phyloP scores from a whole-genome alignment of 2,113 vertebrate genomes.

The Sterna hirundo region DNA sequence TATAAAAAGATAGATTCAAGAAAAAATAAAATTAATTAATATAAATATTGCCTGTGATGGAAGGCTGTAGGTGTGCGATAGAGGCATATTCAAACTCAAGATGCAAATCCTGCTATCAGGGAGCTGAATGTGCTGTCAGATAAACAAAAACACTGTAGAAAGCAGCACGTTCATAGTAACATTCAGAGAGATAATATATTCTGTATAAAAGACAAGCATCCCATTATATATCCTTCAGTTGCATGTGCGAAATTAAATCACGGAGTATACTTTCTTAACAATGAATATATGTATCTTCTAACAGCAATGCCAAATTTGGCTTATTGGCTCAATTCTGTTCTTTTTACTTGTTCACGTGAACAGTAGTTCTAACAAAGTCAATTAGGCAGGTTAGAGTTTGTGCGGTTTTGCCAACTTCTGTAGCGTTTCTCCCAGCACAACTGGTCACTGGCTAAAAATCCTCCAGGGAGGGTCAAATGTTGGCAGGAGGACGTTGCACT shows the following conservation, averaged over 20 bases:
- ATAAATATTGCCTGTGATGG: background rate
- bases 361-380: background rate
- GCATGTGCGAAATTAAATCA: background rate
- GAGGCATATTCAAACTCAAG: background rate
- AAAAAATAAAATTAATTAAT: background rate
- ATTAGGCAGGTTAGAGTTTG: background rate
- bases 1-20: background rate
- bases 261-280: background rate
- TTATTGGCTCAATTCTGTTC: background rate
- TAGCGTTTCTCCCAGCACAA: background rate
- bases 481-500: background rate
- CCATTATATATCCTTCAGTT: background rate
- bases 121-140: background rate
- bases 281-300: background rate
- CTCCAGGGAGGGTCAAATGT: background rate
- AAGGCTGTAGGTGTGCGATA: background rate
- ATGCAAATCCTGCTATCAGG: background rate
- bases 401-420: background rate
- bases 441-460: background rate
- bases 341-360: background rate
- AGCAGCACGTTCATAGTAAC: background rate
- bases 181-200: background rate
- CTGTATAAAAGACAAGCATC: background rate
- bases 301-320: background rate
- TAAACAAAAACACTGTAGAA: background rate